These are phyloP conservation scores for Phaethon lepturus DNA, from an alignment of 2,113 vertebrate species.

Conservation along the genomic window DNA sequence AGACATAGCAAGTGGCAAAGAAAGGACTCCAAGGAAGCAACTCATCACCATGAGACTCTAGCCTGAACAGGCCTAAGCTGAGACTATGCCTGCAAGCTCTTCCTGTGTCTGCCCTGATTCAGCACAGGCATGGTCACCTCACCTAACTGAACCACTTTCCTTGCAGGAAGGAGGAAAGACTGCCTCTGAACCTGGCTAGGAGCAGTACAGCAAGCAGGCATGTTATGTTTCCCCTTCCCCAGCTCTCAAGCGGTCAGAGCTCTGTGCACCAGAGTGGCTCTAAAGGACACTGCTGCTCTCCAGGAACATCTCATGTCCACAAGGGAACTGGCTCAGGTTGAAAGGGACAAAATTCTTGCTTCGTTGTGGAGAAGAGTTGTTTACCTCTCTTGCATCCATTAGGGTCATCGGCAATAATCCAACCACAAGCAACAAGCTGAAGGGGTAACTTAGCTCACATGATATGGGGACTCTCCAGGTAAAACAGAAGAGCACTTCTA, in stretches of 20 bases:
- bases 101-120: not conserved
- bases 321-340: not conserved
- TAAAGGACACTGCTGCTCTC: not conserved
- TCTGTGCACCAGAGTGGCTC: not conserved
- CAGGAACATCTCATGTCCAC: not conserved
- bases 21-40: not conserved
- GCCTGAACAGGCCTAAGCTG: not conserved
- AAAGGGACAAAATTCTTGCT: rapidly evolving
- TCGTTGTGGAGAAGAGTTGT: not conserved
- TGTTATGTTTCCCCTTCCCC: not conserved
- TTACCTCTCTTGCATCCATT: not conserved
- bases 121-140: not conserved
- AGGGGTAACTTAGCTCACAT: not conserved
- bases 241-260: not conserved
- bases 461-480: not conserved
- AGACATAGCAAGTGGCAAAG: not conserved
- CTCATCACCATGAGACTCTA: not conserved
- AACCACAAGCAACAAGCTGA: not conserved
- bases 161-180: not conserved
- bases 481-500: not conserved
- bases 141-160: not conserved
- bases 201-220: not conserved
- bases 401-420: not conserved
- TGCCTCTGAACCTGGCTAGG: not conserved
- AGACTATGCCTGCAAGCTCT: not conserved